phyloP scores from a whole-genome alignment of 2,888 invertebrate genomes.

The Dione juno region DNA sequence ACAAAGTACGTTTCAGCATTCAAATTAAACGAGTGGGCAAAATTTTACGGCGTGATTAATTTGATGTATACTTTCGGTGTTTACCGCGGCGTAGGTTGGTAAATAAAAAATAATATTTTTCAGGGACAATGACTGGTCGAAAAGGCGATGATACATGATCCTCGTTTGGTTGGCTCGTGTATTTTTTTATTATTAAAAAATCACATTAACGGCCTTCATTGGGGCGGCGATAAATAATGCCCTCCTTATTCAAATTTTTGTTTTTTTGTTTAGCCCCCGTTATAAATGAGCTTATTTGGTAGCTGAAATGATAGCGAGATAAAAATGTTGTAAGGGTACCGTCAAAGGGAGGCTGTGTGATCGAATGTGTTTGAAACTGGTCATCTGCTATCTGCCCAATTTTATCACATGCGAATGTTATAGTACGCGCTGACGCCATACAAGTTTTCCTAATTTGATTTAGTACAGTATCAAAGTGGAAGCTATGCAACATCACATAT shows the following conservation, averaged over 20 bases:
- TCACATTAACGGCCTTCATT: constrained; percentile 84
- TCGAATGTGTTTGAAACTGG: constrained; percentile 31
- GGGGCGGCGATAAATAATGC: constrained; percentile 83
- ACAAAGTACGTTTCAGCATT: constrained; percentile 43
- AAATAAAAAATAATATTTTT: constrained; percentile 66
- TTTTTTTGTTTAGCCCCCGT: constrained; percentile 77
- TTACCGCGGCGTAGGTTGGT: constrained; percentile 60
- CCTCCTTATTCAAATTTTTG: constrained; percentile 82
- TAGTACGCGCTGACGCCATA: not conserved
- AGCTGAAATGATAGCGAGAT: constrained; percentile 79
- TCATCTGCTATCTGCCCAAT: constrained; percentile 9
- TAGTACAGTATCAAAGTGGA: not conserved
- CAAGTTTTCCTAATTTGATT: constrained; percentile 17
- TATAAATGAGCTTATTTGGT: constrained; percentile 84
- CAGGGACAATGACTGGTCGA: constrained; percentile 81
- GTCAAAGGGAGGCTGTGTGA: constrained; percentile 39
- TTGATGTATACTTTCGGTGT: constrained; percentile 69
- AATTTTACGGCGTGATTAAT: constrained; percentile 69
- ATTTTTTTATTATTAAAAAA: constrained; percentile 81
- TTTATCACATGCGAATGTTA: constrained; percentile 12
- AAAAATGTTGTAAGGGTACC: constrained; percentile 59
- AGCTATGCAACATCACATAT: not conserved
- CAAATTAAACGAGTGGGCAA: constrained; percentile 47
- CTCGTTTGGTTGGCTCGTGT: constrained; percentile 79
- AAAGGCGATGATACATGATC: constrained; percentile 82